Percentiles rank a stretch among this genome's conserved stretches.
Conservation (phyloP, 2,797 vertebrate species). For the Helarctos malayanus region DNA sequence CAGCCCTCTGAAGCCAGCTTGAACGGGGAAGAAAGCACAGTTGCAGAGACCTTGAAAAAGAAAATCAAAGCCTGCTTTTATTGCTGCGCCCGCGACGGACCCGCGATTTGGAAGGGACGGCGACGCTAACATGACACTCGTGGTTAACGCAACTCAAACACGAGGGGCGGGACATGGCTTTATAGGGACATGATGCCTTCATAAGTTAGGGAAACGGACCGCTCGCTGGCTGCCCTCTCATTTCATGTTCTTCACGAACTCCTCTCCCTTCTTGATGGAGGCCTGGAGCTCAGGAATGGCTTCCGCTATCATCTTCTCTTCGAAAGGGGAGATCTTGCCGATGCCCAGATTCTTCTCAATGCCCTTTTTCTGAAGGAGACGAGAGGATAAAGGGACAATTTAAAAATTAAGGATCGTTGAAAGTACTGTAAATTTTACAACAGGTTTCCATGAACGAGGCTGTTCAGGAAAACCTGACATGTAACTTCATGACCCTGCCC, state of each 20-base stretch:
- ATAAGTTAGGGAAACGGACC: constrained; percentile 88
- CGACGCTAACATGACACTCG: constrained; percentile 67
- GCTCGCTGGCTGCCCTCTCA: constrained; percentile 84
- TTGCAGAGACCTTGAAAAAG: constrained; percentile 80
- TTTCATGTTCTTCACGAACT: constrained; percentile 96
- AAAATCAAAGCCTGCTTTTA: constrained; percentile 86
- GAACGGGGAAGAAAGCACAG: neutral
- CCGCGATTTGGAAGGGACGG: constrained; percentile 60
- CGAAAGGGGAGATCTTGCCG: constrained; percentile 95
- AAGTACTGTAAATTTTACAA: neutral
- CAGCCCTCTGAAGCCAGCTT: neutral
- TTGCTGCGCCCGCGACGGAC: constrained; percentile 77
- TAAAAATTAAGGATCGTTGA: neutral
- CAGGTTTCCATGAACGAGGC: neutral
- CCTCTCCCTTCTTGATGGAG: constrained; percentile 99
- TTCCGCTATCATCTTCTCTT: constrained; percentile 96
- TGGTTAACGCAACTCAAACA: constrained; percentile 56
- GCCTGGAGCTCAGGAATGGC: constrained; percentile 95
- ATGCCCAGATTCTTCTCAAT: constrained; percentile 99
- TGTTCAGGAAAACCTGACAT: neutral
- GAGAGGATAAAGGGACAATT: neutral
- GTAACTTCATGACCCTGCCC: neutral
- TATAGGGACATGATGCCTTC: constrained; percentile 88
- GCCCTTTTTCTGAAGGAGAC: constrained; percentile 93
- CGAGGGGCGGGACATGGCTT: constrained; percentile 57